phyloP scores from a whole-genome alignment of 1,140 invertebrate genomes.

The Drosophila busckii region DNA sequence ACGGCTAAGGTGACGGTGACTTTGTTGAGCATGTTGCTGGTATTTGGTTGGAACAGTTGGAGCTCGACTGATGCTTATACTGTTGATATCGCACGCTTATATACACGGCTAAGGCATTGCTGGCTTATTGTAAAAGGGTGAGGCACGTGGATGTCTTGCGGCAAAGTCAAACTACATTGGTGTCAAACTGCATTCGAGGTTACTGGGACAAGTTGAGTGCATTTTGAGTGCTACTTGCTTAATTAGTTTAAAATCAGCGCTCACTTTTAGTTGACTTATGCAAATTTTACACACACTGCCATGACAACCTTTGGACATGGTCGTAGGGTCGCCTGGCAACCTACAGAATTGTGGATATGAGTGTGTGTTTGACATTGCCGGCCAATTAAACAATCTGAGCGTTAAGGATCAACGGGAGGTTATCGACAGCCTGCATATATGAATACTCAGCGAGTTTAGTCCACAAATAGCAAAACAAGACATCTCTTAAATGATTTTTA shows the following conservation, averaged over 20 bases:
- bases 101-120: conserved; percentile 34
- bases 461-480: too few relatives aligned
- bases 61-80: conserved; percentile 45
- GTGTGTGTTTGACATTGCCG: conserved; percentile 43
- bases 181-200: conserved; percentile 62
- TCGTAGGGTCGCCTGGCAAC: too few relatives aligned
- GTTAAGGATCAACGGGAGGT: conserved; percentile 43
- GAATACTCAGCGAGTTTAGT: conserved; percentile 64
- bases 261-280: conserved; percentile 63
- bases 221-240: conserved; percentile 54
- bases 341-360: not conserved
- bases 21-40: conserved; percentile 30
- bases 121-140: conserved; percentile 2
- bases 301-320: too few relatives aligned
- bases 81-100: conserved; percentile 36
- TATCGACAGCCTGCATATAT: conserved; percentile 58
- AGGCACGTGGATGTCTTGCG: not conserved
- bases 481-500: too few relatives aligned
- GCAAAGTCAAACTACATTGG: conserved; percentile 20
- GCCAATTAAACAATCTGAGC: conserved; percentile 74
- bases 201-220: conserved; percentile 54
- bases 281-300: conserved; percentile 55
- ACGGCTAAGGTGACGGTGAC: conserved; percentile 28
- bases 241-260: conserved; percentile 68
- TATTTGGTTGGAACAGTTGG: conserved; percentile 14